A percentile compares a stretch with the other conserved stretches of the same genome.
These are phyloP conservation scores for Ptilonorhynchus violaceus DNA, from an alignment of 2,113 vertebrate species.

Conservation along the genomic window DNA sequence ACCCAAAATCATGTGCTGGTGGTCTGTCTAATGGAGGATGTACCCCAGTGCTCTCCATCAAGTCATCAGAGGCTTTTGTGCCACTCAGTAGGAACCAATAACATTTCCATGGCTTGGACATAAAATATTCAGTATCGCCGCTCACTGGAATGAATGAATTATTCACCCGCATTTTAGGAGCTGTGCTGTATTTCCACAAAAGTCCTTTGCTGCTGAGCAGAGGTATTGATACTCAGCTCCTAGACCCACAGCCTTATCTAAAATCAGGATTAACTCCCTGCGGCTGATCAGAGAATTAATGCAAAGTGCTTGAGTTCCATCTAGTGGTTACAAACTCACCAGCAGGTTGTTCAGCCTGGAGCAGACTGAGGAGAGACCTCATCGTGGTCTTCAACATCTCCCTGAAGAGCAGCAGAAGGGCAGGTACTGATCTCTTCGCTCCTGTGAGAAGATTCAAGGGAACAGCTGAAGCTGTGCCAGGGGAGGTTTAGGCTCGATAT, in stretches of 20 bases:
- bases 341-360: background rate
- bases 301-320: background rate
- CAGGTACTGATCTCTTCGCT: background rate
- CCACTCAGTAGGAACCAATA: background rate
- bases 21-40: background rate
- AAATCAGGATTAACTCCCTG: background rate
- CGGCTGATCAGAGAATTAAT: background rate
- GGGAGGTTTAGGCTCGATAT: accelerated
- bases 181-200: background rate
- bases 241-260: background rate
- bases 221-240: background rate
- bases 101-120: background rate
- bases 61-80: background rate
- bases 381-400: background rate
- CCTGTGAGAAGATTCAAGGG: accelerated
- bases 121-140: background rate
- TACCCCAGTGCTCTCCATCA: background rate
- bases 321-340: background rate
- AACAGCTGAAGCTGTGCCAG: background rate
- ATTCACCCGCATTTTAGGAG: background rate
- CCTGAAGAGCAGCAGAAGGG: accelerated
- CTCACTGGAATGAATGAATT: background rate
- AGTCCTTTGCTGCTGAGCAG: background rate
- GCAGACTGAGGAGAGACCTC: background rate
- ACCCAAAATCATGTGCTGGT: background rate